Evolutionary conservation across 2,888 invertebrate species (phyloP), one percentile per base, ranked within the genome.

Genomic region (Melikaiella ostensackeni): DNA sequence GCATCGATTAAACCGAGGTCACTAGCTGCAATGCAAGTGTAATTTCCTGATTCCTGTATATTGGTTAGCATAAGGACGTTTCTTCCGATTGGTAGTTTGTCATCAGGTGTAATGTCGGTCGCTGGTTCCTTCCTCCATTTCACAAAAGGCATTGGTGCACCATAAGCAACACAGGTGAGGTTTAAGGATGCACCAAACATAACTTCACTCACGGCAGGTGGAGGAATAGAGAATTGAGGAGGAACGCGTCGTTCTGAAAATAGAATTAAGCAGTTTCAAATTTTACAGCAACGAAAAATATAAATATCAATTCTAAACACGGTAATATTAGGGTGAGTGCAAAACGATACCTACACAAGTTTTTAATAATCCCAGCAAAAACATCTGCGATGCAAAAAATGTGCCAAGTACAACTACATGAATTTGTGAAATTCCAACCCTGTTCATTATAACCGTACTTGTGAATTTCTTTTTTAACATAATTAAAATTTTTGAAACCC

Each of bases 61-160:
- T 98, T 96, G 74, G 94, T 95, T 83, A 99, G 92, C 86, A 95
- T 94, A 62, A 99, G 93, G 19, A 97, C 96, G 92, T 99, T 99
- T 79, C 95, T 95, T 35, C 97, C 96, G 70, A 97, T 94, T 0
- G 96, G 96, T 77, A 97, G 94, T 86, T 97, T 95, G 92, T 98
- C 97, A 91, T 97, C 97, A 0, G 97, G 96, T 0, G 97, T 97
- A 83, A 98, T 92, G 92, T 98, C 98, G 90, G 95, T 95, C 13
- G 95, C 94, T 46, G 95, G 93, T 75, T 95, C 97, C 92, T 96
- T 96, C 84, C 96, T 95, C 97, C 97, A 97, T 92, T 97, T 98
- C 76, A 99, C 98, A 86, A 95, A 96, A 1, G 99, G 99, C 98
- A 99, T 98, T 8, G 99, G 99, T 0, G 99, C 98, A 27, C 99